Conservation (phyloP, 2,113 vertebrate genomes). For the Mohoua ochrocephala region DNA sequence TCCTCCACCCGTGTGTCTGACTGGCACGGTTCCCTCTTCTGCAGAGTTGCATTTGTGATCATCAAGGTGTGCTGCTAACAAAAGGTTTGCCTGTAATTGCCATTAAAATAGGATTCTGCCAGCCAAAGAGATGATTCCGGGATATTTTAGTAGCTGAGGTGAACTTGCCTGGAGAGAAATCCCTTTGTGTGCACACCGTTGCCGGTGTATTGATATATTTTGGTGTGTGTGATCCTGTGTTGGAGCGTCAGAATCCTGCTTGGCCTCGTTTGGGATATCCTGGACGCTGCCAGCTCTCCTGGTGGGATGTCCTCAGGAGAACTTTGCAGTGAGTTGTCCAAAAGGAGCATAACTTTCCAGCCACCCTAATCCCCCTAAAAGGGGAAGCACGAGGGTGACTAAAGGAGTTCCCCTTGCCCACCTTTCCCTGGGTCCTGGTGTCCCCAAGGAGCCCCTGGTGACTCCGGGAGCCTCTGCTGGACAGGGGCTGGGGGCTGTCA, state of each 20-base stretch:
- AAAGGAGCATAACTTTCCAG: background rate
- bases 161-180: background rate
- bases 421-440: background rate
- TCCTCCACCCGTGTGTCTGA: background rate
- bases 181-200: background rate
- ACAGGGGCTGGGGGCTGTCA: background rate
- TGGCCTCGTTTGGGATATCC: background rate
- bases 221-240: background rate
- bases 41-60: background rate
- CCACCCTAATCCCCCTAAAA: rapidly evolving
- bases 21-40: background rate
- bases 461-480: background rate
- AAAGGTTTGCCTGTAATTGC: background rate
- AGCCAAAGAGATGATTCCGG: background rate
- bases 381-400: background rate
- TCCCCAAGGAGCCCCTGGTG: background rate
- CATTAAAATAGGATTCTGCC: background rate
- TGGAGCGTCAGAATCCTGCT: rapidly evolving
- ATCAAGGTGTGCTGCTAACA: background rate
- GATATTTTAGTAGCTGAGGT: background rate
- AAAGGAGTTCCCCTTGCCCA: background rate
- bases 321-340: background rate
- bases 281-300: background rate
- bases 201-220: rapidly evolving
- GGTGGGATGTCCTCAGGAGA: background rate